A percentile compares a stretch with the other conserved stretches of the same genome.
Evolutionary conservation across 2,113 vertebrate species (phyloP).

Genomic region (Cephalopterus ornatus): DNA sequence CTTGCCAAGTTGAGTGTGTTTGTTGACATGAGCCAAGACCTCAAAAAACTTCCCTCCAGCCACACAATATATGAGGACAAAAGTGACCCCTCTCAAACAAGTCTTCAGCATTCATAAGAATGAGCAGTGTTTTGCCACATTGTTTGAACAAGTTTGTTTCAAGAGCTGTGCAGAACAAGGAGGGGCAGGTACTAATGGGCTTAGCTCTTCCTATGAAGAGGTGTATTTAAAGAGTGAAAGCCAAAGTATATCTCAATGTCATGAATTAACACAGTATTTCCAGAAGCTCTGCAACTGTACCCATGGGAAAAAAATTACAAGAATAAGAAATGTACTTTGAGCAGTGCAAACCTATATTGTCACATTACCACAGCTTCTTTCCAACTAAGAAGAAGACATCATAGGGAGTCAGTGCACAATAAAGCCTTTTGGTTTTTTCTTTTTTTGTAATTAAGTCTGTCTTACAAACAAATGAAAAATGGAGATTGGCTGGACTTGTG

Average conservation of each 20-base stretch:
- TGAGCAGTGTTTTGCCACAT: background rate
- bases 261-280: background rate
- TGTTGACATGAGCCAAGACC: background rate
- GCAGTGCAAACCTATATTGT: background rate
- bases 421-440: background rate
- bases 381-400: background rate
- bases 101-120: background rate
- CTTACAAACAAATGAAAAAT: background rate
- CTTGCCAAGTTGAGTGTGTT: background rate
- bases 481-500: background rate
- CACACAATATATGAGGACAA: background rate
- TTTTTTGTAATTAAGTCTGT: background rate
- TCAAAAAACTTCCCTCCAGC: background rate
- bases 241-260: background rate
- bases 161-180: background rate
- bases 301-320: background rate
- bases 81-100: background rate
- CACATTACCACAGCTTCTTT: background rate
- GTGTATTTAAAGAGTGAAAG: background rate
- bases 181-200: background rate
- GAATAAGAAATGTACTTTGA: background rate
- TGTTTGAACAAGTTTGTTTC: background rate
- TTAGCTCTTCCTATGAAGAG: background rate
- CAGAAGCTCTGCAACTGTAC: background rate
- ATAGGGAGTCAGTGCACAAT: background rate